Base-by-base conservation (phyloP, 2,888 invertebrate genomes). In the Siphlonurus alternatus region DNA sequence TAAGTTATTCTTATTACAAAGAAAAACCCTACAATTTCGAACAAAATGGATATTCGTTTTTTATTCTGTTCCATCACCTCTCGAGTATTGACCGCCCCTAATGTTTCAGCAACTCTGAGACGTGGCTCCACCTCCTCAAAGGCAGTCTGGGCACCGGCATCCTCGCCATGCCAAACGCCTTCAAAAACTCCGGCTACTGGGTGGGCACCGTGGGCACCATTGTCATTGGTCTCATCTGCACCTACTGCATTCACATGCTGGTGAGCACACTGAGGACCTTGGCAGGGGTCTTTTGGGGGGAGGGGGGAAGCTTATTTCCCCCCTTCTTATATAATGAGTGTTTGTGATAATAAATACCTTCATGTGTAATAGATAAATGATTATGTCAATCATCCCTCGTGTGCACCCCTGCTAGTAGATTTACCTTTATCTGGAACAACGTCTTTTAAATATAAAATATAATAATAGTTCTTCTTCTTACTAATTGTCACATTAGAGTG, bases 111-210 rank as follows among this genome's bases (percentile, higher is more conserved):
- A 88, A 88, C 74, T 76, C 79, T 63, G 89, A 91, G 72, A 90
- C 91, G 0, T 78, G 93, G 66, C 83, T 93, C 69, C 92, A 94
- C 73, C 77, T 94, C 65, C 76, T 94, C 68, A 94, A 94, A 75
- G 93, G 92, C 25, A 93, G 92, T 74, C 79, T 94, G 67, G 95
- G 95, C 0, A 93, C 93, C 0, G 95, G 95, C 3, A 90, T 94
- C 70, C 78, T 95, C 63, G 93, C 94, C 2, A 89, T 95, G 87
- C 93, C 94, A 0, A 81, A 85, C 68, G 93, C 93, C 0, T 89
- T 94, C 73, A 81, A 83, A 69, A 84, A 93, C 73, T 83, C 93
- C 0, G 94, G 94, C 1, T 85, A 89, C 70, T 78, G 84, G 65
- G 83, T 93, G 2, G 96, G 96, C 10, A 73, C 85, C 1, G 76